phyloP scores from a whole-genome alignment of 2,888 invertebrate species.

The Ellobium chinense region DNA sequence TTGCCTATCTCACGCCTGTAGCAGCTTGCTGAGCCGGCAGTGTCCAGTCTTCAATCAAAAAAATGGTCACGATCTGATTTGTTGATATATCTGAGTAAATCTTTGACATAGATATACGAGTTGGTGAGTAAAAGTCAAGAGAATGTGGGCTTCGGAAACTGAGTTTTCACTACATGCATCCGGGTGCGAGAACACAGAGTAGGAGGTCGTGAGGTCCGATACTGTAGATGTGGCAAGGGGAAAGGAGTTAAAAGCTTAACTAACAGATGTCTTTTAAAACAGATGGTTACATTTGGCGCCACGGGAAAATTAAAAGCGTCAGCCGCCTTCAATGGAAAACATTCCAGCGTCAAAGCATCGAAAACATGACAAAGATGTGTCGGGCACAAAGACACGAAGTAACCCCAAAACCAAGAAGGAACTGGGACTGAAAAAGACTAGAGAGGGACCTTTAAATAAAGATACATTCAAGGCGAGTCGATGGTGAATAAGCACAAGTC shows the following conservation, averaged over 20 bases:
- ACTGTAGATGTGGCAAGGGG: not conserved
- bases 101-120: too few relatives aligned
- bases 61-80: too few relatives aligned
- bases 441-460: slow-evolving; percentile 4
- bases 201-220: not conserved
- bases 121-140: too few relatives aligned
- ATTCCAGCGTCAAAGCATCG: not conserved
- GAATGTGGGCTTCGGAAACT: too few relatives aligned
- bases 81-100: too few relatives aligned
- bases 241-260: not conserved
- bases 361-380: not conserved
- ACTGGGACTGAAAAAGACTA: not conserved
- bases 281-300: slow-evolving; percentile 29
- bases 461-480: not conserved
- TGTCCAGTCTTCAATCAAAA: too few relatives aligned
- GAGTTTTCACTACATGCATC: not conserved
- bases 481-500: slow-evolving; percentile 1
- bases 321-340: not conserved
- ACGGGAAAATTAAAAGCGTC: not conserved
- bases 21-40: too few relatives aligned
- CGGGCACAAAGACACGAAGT: not conserved
- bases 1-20: too few relatives aligned
- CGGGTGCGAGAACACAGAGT: not conserved
- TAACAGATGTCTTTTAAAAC: slow-evolving; percentile 1
- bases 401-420: not conserved